Evolutionary conservation across 2,113 vertebrate species (phyloP).

Genomic region (Phalacrocorax carbo): DNA sequence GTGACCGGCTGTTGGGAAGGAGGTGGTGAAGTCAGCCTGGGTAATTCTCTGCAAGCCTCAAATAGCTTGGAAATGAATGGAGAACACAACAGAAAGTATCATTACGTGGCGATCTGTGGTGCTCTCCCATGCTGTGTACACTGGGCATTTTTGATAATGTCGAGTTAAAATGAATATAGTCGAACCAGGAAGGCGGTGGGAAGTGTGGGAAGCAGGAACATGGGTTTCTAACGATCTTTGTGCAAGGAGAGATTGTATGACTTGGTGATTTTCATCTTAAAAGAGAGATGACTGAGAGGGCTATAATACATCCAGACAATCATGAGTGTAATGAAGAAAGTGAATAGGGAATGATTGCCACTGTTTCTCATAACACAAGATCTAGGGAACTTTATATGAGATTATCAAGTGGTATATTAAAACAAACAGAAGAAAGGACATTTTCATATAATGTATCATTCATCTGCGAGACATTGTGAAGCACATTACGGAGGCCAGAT

Average conservation of each 20-base stretch:
- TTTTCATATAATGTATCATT: constrained; percentile 19
- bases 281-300: constrained; percentile 62
- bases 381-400: constrained; percentile 41
- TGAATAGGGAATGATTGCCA: constrained; percentile 32
- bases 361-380: constrained; percentile 45
- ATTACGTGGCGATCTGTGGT: rapidly evolving
- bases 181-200: background rate
- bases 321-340: constrained; percentile 1
- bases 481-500: background rate
- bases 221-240: background rate
- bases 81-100: background rate
- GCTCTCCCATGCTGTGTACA: background rate
- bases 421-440: constrained; percentile 50
- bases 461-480: constrained; percentile 18
- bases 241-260: constrained; percentile 43
- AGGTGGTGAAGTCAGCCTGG: background rate
- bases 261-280: constrained; percentile 60
- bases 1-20: background rate
- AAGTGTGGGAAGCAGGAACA: constrained; percentile 14
- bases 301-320: constrained; percentile 50
- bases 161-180: background rate
- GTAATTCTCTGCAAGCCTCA: background rate
- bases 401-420: constrained; percentile 39
- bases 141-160: background rate
- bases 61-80: background rate